Evolutionary conservation across 2,113 vertebrate species (phyloP).

Genomic region (Camelus dromedarius): DNA sequence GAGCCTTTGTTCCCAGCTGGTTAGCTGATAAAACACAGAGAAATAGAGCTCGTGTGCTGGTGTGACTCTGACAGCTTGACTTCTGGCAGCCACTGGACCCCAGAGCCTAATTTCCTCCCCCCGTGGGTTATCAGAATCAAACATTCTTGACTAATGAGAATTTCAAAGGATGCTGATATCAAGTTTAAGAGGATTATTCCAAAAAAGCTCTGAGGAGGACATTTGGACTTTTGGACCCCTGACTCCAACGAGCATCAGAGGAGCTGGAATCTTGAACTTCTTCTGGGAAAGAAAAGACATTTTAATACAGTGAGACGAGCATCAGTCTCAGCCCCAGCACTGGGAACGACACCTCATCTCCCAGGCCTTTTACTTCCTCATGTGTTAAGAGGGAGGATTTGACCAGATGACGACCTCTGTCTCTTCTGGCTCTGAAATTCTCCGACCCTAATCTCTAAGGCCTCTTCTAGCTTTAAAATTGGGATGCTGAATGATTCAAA

Average conservation of each 20-base stretch:
- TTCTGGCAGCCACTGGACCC: conserved; percentile 53
- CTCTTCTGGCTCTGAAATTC: conserved; percentile 44
- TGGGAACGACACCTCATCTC: not conserved
- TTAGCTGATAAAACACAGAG: conserved; percentile 56
- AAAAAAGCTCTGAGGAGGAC: conserved; percentile 37
- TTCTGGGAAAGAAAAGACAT: conserved; percentile 34
- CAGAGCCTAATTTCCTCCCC: conserved; percentile 62
- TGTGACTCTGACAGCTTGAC: conserved; percentile 46
- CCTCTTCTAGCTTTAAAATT: conserved; percentile 15
- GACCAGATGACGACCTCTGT: conserved; percentile 8
- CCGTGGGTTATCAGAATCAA: conserved; percentile 74
- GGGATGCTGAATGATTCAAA: not conserved
- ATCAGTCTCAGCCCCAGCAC: not conserved
- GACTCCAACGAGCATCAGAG: conserved; percentile 32
- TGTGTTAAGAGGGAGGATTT: not conserved
- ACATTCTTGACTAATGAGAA: conserved; percentile 70
- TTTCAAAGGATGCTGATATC: conserved; percentile 69
- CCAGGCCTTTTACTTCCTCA: not conserved
- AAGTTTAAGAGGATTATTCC: conserved; percentile 71
- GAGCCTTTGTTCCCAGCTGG: not conserved
- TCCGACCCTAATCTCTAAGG: not conserved
- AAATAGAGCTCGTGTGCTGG: not conserved
- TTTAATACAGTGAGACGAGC: not conserved
- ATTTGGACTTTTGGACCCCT: not conserved
- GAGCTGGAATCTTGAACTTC: conserved; percentile 44